Percentiles rank a stretch among this genome's conserved stretches.
These are phyloP conservation scores for Rallus crepitans DNA, from an alignment of 2,797 vertebrate genomes.

Conservation along the genomic window DNA sequence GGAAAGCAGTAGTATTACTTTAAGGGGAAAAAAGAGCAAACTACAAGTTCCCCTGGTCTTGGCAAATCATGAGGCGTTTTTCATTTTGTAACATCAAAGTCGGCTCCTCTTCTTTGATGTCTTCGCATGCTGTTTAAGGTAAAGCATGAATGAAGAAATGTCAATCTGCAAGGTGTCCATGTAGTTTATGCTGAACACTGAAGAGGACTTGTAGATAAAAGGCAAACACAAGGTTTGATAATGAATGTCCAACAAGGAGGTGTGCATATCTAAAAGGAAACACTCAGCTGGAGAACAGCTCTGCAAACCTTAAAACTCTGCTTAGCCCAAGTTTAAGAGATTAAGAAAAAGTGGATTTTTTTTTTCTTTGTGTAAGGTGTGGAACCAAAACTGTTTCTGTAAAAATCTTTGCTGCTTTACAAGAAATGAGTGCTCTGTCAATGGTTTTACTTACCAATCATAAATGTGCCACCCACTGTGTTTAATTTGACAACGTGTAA, in stretches of 20 bases:
- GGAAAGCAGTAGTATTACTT: conserved; percentile 68
- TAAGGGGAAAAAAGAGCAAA: conserved; percentile 79
- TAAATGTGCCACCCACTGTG: background rate
- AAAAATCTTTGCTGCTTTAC: conserved; percentile 28
- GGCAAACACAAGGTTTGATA: conserved; percentile 95
- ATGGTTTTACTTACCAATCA: conserved; percentile 5
- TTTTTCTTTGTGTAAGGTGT: background rate
- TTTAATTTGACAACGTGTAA: conserved; percentile 8
- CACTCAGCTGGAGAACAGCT: conserved; percentile 77
- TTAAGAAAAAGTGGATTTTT: conserved; percentile 58
- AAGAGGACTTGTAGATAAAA: conserved; percentile 95
- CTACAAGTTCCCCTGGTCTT: conserved; percentile 92
- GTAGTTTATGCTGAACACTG: conserved; percentile 97
- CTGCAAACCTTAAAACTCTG: conserved; percentile 77
- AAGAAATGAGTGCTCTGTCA: background rate
- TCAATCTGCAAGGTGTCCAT: conserved; percentile 98
- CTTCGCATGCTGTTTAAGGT: conserved; percentile 98
- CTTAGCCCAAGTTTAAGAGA: conserved; percentile 76
- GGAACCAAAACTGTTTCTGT: conserved; percentile 4
- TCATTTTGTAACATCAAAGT: conserved; percentile 97
- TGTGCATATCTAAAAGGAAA: conserved; percentile 81
- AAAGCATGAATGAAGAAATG: conserved; percentile 98
- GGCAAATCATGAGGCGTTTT: conserved; percentile 95
- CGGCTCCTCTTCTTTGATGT: conserved; percentile 92
- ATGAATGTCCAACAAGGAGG: conserved; percentile 95